Evolutionary conservation across 2,797 vertebrate species (phyloP).

Genomic region (Aldrovandia affinis): DNA sequence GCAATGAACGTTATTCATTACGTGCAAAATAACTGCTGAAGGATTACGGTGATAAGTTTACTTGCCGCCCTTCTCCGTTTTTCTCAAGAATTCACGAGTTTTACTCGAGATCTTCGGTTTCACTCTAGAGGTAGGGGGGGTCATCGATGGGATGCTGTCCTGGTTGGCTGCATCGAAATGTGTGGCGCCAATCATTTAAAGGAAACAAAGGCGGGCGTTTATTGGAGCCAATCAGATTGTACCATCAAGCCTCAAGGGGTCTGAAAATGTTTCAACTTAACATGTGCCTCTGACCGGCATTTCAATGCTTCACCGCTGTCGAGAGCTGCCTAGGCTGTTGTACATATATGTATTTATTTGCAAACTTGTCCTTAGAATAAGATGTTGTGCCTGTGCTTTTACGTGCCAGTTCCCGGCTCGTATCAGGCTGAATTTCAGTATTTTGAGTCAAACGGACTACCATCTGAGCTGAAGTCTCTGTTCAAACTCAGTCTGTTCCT

Average conservation of each 20-base stretch:
- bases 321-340: rapidly evolving
- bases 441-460: slow-evolving; percentile 90
- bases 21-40: no score
- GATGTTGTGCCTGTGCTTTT: slow-evolving; percentile 92
- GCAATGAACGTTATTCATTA: no score
- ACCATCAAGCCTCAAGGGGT: background rate
- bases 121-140: background rate
- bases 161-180: slow-evolving; percentile 57
- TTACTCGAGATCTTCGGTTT: background rate
- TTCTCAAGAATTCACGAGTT: background rate
- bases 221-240: slow-evolving; percentile 44
- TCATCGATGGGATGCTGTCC: slow-evolving; percentile 46
- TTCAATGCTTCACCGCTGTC: background rate
- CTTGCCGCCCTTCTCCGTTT: background rate
- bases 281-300: slow-evolving; percentile 30
- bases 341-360: slow-evolving; percentile 65
- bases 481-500: slow-evolving; percentile 86
- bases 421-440: slow-evolving; percentile 87
- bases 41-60: no score
- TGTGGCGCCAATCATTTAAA: background rate
- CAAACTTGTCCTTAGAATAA: slow-evolving; percentile 37
- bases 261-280: slow-evolving; percentile 38
- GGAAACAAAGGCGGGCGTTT: background rate
- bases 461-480: slow-evolving; percentile 84
- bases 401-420: slow-evolving; percentile 78